phyloP scores from a whole-genome alignment of 1,140 invertebrate genomes.

The Archivesica marissinica region DNA sequence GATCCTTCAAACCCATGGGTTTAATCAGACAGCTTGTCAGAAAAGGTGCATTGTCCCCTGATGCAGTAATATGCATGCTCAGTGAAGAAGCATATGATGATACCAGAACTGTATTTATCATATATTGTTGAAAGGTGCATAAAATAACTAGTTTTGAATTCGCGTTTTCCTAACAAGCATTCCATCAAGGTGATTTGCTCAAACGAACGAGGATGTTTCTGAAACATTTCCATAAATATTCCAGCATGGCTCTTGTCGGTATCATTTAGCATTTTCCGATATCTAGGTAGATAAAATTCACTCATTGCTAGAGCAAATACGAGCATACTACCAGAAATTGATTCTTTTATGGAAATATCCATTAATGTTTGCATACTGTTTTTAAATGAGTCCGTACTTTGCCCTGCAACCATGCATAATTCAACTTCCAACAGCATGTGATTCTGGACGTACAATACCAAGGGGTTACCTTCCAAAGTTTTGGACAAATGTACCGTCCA shows the following conservation, averaged over 20 bases:
- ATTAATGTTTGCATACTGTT: not conserved
- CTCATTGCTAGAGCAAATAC: constrained; percentile 7
- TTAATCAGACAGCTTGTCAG: not conserved
- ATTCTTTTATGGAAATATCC: not conserved
- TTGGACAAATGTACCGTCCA: constrained; percentile 17
- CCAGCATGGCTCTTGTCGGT: not conserved
- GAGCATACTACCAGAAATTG: not conserved
- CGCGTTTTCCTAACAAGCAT: not conserved
- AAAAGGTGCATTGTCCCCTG: not conserved
- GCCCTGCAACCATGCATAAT: not conserved
- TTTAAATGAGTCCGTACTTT: not conserved
- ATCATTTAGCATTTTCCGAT: constrained; percentile 5
- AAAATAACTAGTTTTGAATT: constrained; percentile 1
- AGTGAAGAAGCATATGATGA: not conserved
- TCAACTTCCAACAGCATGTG: not conserved
- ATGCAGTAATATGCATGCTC: not conserved
- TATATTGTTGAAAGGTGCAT: constrained; percentile 6
- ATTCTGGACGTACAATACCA: not conserved
- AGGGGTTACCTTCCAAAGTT: not conserved
- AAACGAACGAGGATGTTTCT: no score
- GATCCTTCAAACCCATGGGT: not conserved
- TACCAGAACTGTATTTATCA: constrained; percentile 12
- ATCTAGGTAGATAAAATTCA: not conserved
- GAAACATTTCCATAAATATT: not conserved
- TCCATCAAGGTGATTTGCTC: not conserved